These are phyloP conservation scores for Oenanthe melanoleuca DNA, from an alignment of 2,113 vertebrate species.

Conservation along the genomic window DNA sequence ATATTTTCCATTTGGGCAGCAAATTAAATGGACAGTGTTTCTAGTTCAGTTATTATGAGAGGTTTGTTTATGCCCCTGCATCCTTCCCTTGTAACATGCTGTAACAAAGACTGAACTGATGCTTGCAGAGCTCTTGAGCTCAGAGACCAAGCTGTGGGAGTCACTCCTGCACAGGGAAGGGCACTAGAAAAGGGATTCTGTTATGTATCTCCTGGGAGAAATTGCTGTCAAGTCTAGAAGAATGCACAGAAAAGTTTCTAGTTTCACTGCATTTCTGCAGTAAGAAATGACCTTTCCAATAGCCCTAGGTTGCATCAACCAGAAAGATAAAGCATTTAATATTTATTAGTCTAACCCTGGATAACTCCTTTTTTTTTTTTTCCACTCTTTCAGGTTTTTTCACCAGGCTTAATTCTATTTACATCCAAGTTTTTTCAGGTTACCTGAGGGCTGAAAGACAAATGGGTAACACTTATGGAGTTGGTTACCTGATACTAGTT, in stretches of 20 bases:
- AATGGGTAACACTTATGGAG: not conserved
- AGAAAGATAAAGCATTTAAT: not conserved
- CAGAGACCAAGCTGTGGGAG: not conserved
- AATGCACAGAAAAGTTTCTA: not conserved
- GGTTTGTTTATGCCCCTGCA: not conserved
- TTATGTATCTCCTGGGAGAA: not conserved
- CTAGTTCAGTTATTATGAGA: not conserved
- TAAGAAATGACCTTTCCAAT: not conserved
- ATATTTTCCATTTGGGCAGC: not conserved
- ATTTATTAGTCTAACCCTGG: not conserved
- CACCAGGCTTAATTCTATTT: not conserved
- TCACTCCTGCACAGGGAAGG: not conserved
- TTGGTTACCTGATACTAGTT: not conserved
- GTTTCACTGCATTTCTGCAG: not conserved
- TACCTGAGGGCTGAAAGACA: not conserved
- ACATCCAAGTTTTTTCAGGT: not conserved
- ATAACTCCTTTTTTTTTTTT: not conserved
- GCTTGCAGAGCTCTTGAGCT: not conserved
- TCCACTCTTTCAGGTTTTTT: not conserved
- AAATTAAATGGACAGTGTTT: not conserved
- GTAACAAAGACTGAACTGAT: not conserved
- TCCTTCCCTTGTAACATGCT: not conserved
- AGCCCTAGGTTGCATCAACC: not conserved
- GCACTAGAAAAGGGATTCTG: not conserved
- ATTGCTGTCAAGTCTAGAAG: not conserved